phyloP scores from a whole-genome alignment of 2,797 vertebrate species.

The Apodemus agrarius region DNA sequence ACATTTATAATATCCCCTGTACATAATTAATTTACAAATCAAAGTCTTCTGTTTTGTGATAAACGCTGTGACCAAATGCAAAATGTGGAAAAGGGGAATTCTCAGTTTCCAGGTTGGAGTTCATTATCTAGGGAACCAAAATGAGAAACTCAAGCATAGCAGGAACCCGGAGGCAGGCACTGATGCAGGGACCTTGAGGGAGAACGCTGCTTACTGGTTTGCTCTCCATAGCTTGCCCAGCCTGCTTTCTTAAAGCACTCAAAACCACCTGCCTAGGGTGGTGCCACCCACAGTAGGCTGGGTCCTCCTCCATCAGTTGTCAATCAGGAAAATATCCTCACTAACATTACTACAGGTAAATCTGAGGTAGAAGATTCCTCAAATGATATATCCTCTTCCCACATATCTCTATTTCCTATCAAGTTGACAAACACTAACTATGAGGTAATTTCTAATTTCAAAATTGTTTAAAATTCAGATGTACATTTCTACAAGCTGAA shows the following conservation, averaged over 20 bases:
- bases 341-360: background rate
- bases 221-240: background rate
- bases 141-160: background rate
- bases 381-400: background rate
- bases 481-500: background rate
- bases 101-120: background rate
- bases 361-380: background rate
- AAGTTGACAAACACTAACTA: background rate
- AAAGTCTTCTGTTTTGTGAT: background rate
- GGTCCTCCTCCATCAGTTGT: background rate
- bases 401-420: background rate
- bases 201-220: background rate
- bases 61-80: background rate
- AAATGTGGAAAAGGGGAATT: background rate
- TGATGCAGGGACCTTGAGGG: background rate
- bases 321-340: background rate
- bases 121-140: background rate
- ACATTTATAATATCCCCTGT: background rate
- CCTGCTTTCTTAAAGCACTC: background rate
- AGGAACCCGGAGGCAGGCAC: too few relatives aligned
- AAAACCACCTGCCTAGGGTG: too few relatives aligned
- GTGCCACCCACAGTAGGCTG: background rate
- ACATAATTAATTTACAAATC: background rate
- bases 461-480: slow-evolving; percentile 28
- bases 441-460: background rate